Base-by-base conservation (phyloP, 2,888 invertebrate species). In the Hypena proboscidalis region DNA sequence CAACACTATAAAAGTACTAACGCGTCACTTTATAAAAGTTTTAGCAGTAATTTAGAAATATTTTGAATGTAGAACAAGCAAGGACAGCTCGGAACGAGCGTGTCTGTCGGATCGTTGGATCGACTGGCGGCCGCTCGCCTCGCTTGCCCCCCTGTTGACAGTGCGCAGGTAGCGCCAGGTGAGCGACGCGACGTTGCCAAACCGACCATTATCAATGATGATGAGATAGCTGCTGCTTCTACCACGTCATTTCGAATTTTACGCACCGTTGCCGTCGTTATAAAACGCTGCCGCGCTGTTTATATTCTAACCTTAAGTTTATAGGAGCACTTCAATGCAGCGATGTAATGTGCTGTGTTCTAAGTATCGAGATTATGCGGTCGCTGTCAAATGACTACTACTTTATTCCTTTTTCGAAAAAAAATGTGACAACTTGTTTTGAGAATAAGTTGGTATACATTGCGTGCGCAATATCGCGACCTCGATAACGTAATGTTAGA, bases 131-230 rank as follows among this genome's bases (percentile, higher is more conserved):
- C n/a, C n/a, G 73, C 68, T 70, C 65, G 80, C 67, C 63, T 70
- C 64, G 80, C 81, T 75, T 73, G 82, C 85, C 86, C 88, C 86
- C 86, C 86, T 81, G 83, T 85, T 88, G 89, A 76, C 88, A 87
- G 72, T 87, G 88, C 88, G 87, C 89, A 89, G 88, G 89, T 87
- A 88, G 79, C 80, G 86, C 88, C 88, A 89, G 88, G 88, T 87
- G 85, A 85, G 85, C 78, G 77, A 78, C 51, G 90, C 90, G 88
- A 81, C 87, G 90, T 90, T 90, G 90, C 90, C 90, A 87, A 79
- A 87, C 87, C 87, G 85, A 70, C 72, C 81, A 86, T 82, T 89
- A 90, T 88, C 89, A 90, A 83, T 85, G 86, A 84, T 85, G 83
- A 88, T 83, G 86, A 84, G 88, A 87, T 86, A 87, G 84, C 77